Base-by-base conservation (phyloP, 1,140 invertebrate species). In the Bombus breviceps region DNA sequence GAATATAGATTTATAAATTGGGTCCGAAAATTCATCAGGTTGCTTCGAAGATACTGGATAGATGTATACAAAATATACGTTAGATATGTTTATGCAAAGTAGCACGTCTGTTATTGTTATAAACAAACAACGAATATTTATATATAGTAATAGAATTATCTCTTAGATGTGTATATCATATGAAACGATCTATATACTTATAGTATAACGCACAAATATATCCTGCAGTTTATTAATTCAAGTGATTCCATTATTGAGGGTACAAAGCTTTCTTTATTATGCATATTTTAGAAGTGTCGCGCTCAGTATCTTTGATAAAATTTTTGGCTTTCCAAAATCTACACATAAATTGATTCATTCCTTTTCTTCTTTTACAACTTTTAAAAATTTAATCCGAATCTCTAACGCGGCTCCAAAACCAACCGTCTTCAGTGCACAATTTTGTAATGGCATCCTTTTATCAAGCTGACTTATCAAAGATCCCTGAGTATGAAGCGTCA, bases 11-110 rank as follows among this genome's bases (percentile, higher is more conserved):
- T 96, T 96, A 53, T 96, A 96, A 97, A 95, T 92, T 98, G 90
- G 97, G 98, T 22, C 94, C 96, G 43, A 97, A 97, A 89, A 97
- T 98, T 86, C 98, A 98, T 94, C 96, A 97, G 92, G 97, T 97
- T 37, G 98, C 97, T 22, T 93, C 96, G 82, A 97, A 96, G 86
- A 95, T 94, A 66, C 87, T 96, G 62, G 90, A 94, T 85, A 93
- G 91, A 87, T 34, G 73, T 15, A 87, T 86, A 71, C 89, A 91
- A 86, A 72, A 47, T 80, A 47, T 25, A 59, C 18, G 6, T 74
- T 62, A 66, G 25, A 68, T 6, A 34, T n/a, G n/a, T 59, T 1
- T n/a, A 69, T 39, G 9, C 62, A 4, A 53, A 43, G 8, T 39
- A 43, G 73, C 41, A 15, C 25, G 4, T 77, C 25, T 74, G 47